phyloP scores from a whole-genome alignment of 2,888 invertebrate genomes.

The Onchidella celtica region DNA sequence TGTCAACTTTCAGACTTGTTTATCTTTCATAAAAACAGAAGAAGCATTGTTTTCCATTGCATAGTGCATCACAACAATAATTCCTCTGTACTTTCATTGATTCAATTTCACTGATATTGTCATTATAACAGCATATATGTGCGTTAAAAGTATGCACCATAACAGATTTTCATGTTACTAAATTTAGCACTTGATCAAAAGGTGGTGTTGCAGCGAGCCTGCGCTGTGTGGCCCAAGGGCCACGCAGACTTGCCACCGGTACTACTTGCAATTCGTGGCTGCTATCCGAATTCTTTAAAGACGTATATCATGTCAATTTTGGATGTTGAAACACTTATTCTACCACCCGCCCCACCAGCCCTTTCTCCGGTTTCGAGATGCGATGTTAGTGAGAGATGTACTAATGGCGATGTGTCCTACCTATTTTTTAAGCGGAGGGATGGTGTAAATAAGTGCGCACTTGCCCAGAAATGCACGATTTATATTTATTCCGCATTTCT shows the following conservation, averaged over 20 bases:
- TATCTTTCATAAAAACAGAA: slow-evolving; percentile 40
- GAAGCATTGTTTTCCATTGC: slow-evolving; percentile 29
- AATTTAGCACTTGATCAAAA: slow-evolving; percentile 56
- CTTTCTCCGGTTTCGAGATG: not conserved
- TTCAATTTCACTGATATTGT: slow-evolving; percentile 12
- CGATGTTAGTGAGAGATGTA: not conserved
- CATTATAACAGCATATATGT: slow-evolving; percentile 52
- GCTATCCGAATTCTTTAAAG: slow-evolving; percentile 7
- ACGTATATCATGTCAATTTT: slow-evolving; percentile 7
- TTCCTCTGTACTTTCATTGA: slow-evolving; percentile 1
- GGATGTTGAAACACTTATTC: not conserved
- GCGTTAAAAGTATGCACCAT: slow-evolving; percentile 59
- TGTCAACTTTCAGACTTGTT: slow-evolving; percentile 35
- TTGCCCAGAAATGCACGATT: not conserved
- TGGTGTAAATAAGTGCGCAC: slow-evolving; percentile 63
- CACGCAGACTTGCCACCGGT: slow-evolving; percentile 57
- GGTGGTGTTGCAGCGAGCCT: slow-evolving; percentile 60
- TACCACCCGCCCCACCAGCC: not conserved
- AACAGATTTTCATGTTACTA: slow-evolving; percentile 57
- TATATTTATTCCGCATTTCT: not conserved
- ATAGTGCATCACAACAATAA: slow-evolving; percentile 42
- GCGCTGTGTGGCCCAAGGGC: slow-evolving; percentile 68
- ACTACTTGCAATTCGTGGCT: slow-evolving; percentile 61
- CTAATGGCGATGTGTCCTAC: slow-evolving; percentile 47
- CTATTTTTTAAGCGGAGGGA: slow-evolving; percentile 62